A percentile compares a stretch with the other conserved stretches of the same genome.
Conservation (phyloP, 2,888 invertebrate genomes). For the Catocala fraxini region DNA sequence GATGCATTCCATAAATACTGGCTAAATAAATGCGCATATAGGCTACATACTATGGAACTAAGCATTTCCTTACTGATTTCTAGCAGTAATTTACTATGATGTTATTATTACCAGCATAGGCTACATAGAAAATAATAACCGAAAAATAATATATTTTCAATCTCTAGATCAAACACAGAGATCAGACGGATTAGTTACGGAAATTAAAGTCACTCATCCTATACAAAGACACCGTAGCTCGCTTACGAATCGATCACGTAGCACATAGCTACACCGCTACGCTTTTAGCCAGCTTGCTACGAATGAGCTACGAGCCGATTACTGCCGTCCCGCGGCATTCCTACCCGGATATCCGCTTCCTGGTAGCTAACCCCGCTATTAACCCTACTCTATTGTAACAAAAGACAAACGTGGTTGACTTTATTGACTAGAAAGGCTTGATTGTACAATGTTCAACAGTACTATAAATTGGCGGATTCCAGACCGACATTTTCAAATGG, state of each 20-base stretch:
- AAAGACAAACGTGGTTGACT: constrained; percentile 26
- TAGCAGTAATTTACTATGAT: too few species aligned
- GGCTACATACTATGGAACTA: too few species aligned
- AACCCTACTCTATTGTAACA: constrained; percentile 30
- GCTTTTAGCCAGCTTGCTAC: constrained; percentile 40
- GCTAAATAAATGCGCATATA: too few species aligned
- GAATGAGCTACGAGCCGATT: constrained; percentile 30
- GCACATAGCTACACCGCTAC: constrained; percentile 42
- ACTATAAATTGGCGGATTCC: background rate
- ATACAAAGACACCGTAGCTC: constrained; percentile 21
- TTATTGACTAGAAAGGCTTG: constrained; percentile 36
- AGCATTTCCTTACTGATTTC: too few species aligned
- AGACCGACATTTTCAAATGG: too few species aligned
- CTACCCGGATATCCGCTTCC: constrained; percentile 28
- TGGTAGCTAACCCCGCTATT: constrained; percentile 14
- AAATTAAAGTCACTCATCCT: too few species aligned
- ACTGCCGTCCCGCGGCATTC: constrained; percentile 30
- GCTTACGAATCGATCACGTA: constrained; percentile 46
- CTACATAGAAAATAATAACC: too few species aligned
- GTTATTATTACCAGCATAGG: too few species aligned
- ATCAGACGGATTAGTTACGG: too few species aligned
- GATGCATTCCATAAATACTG: too few species aligned
- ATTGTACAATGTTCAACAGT: constrained; percentile 19
- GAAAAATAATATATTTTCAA: too few species aligned
- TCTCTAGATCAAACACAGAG: too few species aligned